These are phyloP conservation scores for Thamnophis elegans DNA, from an alignment of 2,797 vertebrate species.

Conservation along the genomic window DNA sequence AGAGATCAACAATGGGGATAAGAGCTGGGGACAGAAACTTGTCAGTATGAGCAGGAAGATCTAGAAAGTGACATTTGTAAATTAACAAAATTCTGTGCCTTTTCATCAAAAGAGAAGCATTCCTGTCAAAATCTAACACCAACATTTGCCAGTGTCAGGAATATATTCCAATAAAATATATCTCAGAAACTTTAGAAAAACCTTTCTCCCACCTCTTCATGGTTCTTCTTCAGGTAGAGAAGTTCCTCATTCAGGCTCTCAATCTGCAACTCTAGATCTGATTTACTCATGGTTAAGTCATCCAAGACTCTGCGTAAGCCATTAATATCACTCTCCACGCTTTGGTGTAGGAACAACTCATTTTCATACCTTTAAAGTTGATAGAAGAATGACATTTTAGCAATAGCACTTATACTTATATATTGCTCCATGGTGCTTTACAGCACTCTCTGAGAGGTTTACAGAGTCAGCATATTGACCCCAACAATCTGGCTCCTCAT, in stretches of 20 bases:
- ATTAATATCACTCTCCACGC: slow-evolving; percentile 39
- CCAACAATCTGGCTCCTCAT: not conserved
- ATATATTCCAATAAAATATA: not conserved
- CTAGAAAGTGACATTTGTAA: not conserved
- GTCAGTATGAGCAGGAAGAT: not conserved
- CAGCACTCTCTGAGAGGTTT: not conserved
- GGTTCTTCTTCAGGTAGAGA: slow-evolving; percentile 56
- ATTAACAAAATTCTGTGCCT: not conserved
- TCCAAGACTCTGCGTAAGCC: slow-evolving; percentile 58
- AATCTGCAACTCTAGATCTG: slow-evolving; percentile 48
- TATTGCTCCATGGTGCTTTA: not conserved
- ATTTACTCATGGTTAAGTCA: slow-evolving; percentile 48
- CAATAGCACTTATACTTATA: not conserved
- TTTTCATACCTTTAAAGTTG: slow-evolving; percentile 52
- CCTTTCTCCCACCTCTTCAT: slow-evolving; percentile 45
- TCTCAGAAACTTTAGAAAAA: not conserved
- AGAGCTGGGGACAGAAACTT: not conserved
- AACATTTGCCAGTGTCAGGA: not conserved
- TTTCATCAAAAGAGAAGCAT: not conserved
- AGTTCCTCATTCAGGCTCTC: slow-evolving; percentile 57
- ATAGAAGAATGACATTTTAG: not conserved
- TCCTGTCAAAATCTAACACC: not conserved
- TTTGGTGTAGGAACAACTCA: slow-evolving; percentile 46
- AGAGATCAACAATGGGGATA: not conserved
- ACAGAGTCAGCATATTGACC: not conserved